Conservation (phyloP, 2,797 vertebrate species). For the Syngnathus acus region DNA sequence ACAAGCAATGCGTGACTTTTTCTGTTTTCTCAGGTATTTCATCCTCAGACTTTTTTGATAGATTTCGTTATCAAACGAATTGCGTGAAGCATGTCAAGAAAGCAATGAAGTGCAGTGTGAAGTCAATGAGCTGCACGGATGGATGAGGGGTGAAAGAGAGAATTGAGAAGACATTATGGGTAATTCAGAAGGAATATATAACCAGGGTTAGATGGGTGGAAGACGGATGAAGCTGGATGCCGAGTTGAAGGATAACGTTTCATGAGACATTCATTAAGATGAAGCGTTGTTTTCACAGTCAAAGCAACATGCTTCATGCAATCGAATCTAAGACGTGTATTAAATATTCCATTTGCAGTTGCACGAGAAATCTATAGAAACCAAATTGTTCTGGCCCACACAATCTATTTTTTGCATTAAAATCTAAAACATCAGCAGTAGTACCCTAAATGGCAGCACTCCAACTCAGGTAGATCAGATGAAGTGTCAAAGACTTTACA, state of each 20-base stretch:
- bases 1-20: background rate
- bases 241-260: conserved; percentile 19
- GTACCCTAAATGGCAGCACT: background rate
- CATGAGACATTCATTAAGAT: background rate
- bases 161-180: background rate
- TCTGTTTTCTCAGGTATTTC: background rate
- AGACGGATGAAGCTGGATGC: conserved; percentile 3
- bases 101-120: conserved; percentile 11
- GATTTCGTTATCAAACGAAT: background rate
- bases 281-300: conserved; percentile 16
- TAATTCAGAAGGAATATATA: background rate
- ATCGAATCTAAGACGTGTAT: conserved; percentile 9
- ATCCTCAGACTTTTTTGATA: background rate
- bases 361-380: background rate
- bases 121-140: conserved; percentile 15
- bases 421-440: background rate
- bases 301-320: background rate
- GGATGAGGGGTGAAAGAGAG: background rate
- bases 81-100: background rate
- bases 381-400: background rate
- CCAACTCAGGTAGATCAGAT: background rate
- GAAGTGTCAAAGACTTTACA: background rate
- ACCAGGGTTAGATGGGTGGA: conserved; percentile 19
- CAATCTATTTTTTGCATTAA: background rate
- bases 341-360: background rate